Evolutionary conservation across 1,140 invertebrate genomes (phyloP).

Genomic region (Cotesia vestalis): DNA sequence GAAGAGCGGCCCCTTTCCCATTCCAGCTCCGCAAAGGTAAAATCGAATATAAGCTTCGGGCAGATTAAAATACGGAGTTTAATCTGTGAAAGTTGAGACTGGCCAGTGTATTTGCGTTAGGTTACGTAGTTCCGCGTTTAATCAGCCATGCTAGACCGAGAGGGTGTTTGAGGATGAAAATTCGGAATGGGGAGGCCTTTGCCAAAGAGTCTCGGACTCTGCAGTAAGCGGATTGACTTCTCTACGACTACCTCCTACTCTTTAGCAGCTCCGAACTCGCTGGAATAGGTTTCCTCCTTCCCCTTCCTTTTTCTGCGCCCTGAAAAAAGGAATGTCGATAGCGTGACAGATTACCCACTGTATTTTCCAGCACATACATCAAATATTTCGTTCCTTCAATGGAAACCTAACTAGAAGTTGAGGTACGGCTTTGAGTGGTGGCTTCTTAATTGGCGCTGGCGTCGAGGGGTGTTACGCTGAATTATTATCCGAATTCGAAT

Average conservation of each 20-base stretch:
- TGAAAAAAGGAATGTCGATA: conserved; percentile 52
- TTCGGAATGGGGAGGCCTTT: conserved; percentile 25
- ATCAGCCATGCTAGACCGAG: conserved; percentile 59
- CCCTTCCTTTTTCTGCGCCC: not conserved
- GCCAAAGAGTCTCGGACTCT: conserved; percentile 29
- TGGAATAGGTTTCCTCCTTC: not conserved
- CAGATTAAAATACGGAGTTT: conserved; percentile 27
- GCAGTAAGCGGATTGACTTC: conserved; percentile 35
- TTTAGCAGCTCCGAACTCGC: not conserved
- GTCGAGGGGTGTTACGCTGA: too few relatives aligned
- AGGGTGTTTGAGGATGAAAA: conserved; percentile 33
- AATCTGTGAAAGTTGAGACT: conserved; percentile 29
- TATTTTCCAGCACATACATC: conserved; percentile 67
- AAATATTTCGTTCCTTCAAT: conserved; percentile 45
- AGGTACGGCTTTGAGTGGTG: conserved; percentile 36
- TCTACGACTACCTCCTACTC: conserved; percentile 2
- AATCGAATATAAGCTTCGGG: conserved; percentile 49
- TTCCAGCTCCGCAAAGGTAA: conserved; percentile 49
- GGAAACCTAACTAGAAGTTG: conserved; percentile 44
- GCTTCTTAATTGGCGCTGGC: conserved; percentile 54
- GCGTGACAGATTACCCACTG: conserved; percentile 62
- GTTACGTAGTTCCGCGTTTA: conserved; percentile 66
- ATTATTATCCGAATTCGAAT: too few relatives aligned
- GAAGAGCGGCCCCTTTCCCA: conserved; percentile 29
- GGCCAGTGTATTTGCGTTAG: conserved; percentile 62